phyloP scores from a whole-genome alignment of 2,888 invertebrate genomes.

The Phania funesta region DNA sequence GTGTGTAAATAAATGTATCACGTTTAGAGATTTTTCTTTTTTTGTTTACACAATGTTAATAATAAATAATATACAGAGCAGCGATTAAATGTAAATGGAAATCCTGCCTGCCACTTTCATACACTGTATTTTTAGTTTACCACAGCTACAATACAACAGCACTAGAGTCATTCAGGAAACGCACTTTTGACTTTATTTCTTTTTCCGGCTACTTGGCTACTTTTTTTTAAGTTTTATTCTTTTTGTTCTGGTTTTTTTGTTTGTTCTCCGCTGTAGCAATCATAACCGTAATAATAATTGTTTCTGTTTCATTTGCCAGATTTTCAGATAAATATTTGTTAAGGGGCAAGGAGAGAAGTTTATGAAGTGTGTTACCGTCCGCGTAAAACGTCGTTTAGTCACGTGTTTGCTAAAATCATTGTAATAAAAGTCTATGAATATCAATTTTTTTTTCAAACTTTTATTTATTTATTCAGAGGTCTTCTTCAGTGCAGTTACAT shows the following conservation, averaged over 20 bases:
- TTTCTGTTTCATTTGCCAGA: constrained; percentile 71
- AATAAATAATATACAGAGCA: constrained; percentile 46
- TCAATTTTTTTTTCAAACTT: constrained; percentile 23
- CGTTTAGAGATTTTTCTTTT: constrained; percentile 25
- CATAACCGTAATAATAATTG: constrained; percentile 76
- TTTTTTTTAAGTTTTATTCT: constrained; percentile 27
- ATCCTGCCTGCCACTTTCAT: constrained; percentile 61
- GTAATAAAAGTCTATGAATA: constrained; percentile 60
- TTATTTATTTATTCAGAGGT: constrained; percentile 33
- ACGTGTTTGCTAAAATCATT: constrained; percentile 66
- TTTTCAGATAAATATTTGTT: constrained; percentile 17
- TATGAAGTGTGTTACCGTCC: constrained; percentile 76
- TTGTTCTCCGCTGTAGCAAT: constrained; percentile 66
- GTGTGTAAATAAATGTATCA: constrained; percentile 49
- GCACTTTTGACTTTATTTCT: constrained; percentile 72
- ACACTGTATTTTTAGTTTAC: background rate
- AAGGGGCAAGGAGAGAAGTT: constrained; percentile 69
- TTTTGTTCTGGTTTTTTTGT: constrained; percentile 20
- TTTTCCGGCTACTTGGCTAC: constrained; percentile 70
- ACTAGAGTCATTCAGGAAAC: constrained; percentile 67
- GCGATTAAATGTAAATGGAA: constrained; percentile 38
- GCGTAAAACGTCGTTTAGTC: constrained; percentile 68
- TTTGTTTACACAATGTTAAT: constrained; percentile 60
- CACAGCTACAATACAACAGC: constrained; percentile 36
- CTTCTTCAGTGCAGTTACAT: background rate